A percentile compares a stretch with the other conserved stretches of the same genome.
Conservation (phyloP, 2,888 invertebrate genomes). For the Sturmia bella region DNA sequence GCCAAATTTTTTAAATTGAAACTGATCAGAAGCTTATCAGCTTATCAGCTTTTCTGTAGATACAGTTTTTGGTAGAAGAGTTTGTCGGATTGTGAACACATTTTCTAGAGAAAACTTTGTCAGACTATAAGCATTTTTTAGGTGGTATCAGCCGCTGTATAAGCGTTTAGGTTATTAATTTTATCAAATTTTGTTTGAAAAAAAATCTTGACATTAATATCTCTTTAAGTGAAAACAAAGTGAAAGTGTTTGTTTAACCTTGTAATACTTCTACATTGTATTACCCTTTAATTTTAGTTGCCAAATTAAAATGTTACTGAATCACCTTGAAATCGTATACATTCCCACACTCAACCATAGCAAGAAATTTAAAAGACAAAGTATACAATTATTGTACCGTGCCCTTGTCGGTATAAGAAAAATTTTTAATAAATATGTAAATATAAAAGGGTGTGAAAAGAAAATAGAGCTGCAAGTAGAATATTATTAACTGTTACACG, state of each 20-base stretch:
- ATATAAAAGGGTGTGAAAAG: slow-evolving; percentile 12
- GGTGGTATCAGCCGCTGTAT: too few species aligned
- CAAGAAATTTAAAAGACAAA: slow-evolving; percentile 25
- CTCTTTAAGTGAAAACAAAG: slow-evolving; percentile 6
- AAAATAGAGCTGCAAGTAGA: neutral
- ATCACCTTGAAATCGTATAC: slow-evolving; percentile 60
- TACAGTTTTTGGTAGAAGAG: too few species aligned
- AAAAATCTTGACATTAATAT: slow-evolving; percentile 3
- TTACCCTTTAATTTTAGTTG: slow-evolving; percentile 40
- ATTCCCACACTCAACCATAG: slow-evolving; percentile 19
- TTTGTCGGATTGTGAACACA: too few species aligned
- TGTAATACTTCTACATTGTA: slow-evolving; percentile 33
- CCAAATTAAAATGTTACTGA: slow-evolving; percentile 66
- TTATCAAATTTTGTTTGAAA: too few species aligned
- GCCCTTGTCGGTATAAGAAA: neutral
- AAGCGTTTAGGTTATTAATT: too few species aligned
- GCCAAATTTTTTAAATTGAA: neutral
- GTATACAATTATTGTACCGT: neutral
- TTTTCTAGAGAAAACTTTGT: neutral
- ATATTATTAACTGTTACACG: slow-evolving; percentile 11
- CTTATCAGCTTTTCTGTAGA: neutral
- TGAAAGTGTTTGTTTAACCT: slow-evolving; percentile 56
- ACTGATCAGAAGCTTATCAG: neutral
- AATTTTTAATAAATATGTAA: neutral
- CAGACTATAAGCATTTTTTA: too few species aligned